Evolutionary conservation across 1,140 invertebrate species (phyloP).

Genomic region (Drosophila setifemur): DNA sequence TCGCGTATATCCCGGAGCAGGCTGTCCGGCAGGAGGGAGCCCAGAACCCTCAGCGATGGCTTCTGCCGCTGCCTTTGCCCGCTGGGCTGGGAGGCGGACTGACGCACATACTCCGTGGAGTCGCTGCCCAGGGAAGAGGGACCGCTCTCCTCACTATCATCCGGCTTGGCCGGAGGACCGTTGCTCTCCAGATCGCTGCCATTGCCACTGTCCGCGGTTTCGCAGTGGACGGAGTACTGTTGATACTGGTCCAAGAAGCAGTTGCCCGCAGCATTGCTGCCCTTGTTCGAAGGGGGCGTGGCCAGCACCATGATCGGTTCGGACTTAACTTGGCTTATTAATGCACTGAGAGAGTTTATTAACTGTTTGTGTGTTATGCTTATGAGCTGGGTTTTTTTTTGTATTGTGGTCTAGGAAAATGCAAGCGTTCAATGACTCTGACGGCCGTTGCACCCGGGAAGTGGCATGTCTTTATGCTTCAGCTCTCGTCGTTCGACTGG

Average conservation of each 20-base stretch:
- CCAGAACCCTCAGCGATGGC: conserved; percentile 56
- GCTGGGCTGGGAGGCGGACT: conserved; percentile 58
- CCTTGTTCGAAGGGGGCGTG: conserved; percentile 37
- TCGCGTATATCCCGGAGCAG: conserved; percentile 78
- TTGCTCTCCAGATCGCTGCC: conserved; percentile 89
- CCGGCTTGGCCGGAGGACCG: conserved; percentile 81
- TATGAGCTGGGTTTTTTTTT: conserved; percentile 10
- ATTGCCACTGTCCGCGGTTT: conserved; percentile 91
- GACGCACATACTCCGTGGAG: conserved; percentile 68
- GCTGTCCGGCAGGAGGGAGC: conserved; percentile 71
- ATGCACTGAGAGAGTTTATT: neutral
- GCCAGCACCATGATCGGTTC: conserved; percentile 71
- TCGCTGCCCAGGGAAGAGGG: conserved; percentile 78
- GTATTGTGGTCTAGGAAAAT: conserved; percentile 39
- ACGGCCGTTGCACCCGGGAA: conserved; percentile 77
- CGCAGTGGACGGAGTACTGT: conserved; percentile 85
- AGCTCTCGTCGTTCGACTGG: conserved; percentile 77
- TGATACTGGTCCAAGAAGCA: conserved; percentile 83
- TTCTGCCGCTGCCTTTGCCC: conserved; percentile 63
- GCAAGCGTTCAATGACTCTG: conserved; percentile 71
- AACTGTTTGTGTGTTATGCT: conserved; percentile 13
- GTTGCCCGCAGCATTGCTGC: conserved; percentile 84
- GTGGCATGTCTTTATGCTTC: conserved; percentile 77
- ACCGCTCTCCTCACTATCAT: conserved; percentile 79
- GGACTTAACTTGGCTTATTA: conserved; percentile 1